Evolutionary conservation across 2,113 vertebrate species (phyloP).

Genomic region (Potamarius usumacintae): DNA sequence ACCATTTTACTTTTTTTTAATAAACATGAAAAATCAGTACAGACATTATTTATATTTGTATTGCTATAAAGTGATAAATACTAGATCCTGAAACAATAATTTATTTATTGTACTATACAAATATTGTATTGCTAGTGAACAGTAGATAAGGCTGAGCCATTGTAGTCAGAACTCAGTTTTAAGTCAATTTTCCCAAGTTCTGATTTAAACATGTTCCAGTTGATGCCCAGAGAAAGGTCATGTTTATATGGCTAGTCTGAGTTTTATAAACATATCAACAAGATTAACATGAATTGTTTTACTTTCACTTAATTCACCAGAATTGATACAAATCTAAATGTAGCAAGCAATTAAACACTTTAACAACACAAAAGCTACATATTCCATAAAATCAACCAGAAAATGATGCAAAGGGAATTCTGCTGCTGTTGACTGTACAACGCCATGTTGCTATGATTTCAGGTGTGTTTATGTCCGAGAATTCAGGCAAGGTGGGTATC

Average conservation of each 20-base stretch:
- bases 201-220: not conserved
- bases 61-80: not conserved
- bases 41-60: not conserved
- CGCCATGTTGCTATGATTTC: not conserved
- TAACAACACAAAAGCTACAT: not conserved
- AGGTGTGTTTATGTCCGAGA: not conserved
- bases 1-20: too few relatives aligned
- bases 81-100: too few relatives aligned
- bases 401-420: not conserved
- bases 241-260: not conserved
- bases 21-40: not conserved
- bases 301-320: not conserved
- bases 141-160: not conserved
- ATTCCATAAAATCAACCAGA: not conserved
- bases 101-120: not conserved
- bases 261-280: not conserved
- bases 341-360: too few relatives aligned
- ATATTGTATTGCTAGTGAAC: not conserved
- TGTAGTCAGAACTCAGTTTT: not conserved
- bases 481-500: not conserved
- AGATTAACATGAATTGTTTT: too few relatives aligned
- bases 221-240: not conserved
- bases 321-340: not conserved
- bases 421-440: not conserved
- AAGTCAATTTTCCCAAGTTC: not conserved